phyloP scores from a whole-genome alignment of 2,797 vertebrate genomes.

The Sarcophilus harrisii region DNA sequence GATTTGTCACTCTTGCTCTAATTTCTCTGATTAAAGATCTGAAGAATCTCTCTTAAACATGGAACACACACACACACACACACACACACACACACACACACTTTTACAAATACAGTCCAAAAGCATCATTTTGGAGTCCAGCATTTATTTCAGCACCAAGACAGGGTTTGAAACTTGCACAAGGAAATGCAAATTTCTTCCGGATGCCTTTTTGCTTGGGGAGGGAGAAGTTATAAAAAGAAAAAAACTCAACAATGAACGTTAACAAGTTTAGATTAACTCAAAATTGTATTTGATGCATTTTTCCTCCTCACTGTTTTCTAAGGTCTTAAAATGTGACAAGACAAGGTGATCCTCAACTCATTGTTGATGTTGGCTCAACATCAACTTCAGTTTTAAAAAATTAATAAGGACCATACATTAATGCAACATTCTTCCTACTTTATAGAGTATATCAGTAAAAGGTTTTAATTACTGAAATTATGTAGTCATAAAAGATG shows the following conservation, averaged over 20 bases:
- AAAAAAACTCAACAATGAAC: slow-evolving; percentile 51
- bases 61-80: background rate
- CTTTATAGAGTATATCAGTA: slow-evolving; percentile 74
- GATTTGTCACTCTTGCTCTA: background rate
- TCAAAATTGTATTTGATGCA: slow-evolving; percentile 66
- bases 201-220: slow-evolving; percentile 52
- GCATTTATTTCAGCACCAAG: background rate
- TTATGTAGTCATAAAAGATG: slow-evolving; percentile 79
- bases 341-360: background rate
- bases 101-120: background rate
- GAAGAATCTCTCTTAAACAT: background rate
- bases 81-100: background rate
- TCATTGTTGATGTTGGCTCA: slow-evolving; percentile 54
- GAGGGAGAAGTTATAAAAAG: slow-evolving; percentile 38
- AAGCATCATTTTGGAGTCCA: background rate
- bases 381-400: slow-evolving; percentile 77
- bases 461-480: slow-evolving; percentile 84
- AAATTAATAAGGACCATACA: slow-evolving; percentile 75
- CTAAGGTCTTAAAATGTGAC: slow-evolving; percentile 57
- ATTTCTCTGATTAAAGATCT: slow-evolving; percentile 29
- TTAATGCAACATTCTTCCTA: slow-evolving; percentile 74
- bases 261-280: slow-evolving; percentile 75
- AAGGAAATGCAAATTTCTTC: slow-evolving; percentile 49
- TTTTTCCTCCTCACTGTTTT: slow-evolving; percentile 51
- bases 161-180: background rate